Evolutionary conservation across 2,113 vertebrate genomes (phyloP).

Genomic region (Procavia capensis): DNA sequence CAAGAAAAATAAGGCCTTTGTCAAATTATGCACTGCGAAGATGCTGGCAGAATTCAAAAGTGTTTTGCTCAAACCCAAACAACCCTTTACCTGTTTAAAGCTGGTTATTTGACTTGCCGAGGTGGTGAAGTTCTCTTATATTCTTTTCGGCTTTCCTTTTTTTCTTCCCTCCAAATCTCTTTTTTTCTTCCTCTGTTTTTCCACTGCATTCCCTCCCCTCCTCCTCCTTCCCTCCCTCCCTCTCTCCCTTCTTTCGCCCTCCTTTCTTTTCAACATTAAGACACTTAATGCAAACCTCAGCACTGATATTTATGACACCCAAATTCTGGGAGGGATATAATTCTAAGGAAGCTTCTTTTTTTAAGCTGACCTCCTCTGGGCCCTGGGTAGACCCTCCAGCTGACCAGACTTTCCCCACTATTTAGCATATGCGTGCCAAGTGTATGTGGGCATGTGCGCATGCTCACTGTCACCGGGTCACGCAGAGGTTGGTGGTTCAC

Average conservation of each 20-base stretch:
- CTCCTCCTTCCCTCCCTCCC: not conserved
- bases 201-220: too few relatives aligned
- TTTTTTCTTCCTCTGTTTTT: not conserved
- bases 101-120: not conserved
- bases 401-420: too few relatives aligned
- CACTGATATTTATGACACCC: not conserved
- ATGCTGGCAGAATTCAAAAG: constrained; percentile 36
- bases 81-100: not conserved
- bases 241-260: not conserved
- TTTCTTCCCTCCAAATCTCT: not conserved
- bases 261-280: not conserved
- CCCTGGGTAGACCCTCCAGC: not conserved
- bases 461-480: not conserved
- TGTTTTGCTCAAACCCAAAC: not conserved
- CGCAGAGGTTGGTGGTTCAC: not conserved
- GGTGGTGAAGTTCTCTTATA: not conserved
- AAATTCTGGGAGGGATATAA: not conserved
- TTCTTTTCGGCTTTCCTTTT: not conserved
- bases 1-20: constrained; percentile 60
- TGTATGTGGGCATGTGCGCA: too few relatives aligned
- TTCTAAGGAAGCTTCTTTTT: not conserved
- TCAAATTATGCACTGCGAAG: not conserved
- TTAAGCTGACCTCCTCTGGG: not conserved
- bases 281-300: not conserved
- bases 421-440: not conserved